Conservation (phyloP, 2,797 vertebrate genomes). For the Crocodylus rhombifer region DNA sequence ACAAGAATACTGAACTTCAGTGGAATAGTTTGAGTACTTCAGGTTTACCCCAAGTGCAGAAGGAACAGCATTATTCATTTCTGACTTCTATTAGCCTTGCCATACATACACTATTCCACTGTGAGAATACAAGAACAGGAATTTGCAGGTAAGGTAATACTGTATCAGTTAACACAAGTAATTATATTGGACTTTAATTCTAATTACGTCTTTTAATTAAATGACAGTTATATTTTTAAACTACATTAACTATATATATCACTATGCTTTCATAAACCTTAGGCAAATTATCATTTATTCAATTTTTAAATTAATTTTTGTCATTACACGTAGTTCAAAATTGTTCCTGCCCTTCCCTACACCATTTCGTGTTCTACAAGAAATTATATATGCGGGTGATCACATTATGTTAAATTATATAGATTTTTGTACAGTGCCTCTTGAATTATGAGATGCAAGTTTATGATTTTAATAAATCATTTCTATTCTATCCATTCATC, state of each 20-base stretch:
- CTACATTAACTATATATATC: background rate
- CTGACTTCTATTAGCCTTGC: background rate
- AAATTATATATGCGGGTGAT: conserved; percentile 28
- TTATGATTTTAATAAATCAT: conserved; percentile 32
- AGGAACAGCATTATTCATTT: background rate
- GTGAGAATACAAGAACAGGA: background rate
- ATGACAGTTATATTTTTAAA: background rate
- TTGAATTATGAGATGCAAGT: conserved; percentile 34
- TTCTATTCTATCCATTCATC: conserved; percentile 13
- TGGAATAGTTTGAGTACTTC: background rate
- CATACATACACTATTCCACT: background rate
- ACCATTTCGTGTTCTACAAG: conserved; percentile 2
- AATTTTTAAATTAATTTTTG: conserved; percentile 22
- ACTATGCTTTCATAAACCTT: background rate
- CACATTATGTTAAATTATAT: conserved; percentile 38
- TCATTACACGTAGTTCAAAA: conserved; percentile 17
- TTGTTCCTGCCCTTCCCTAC: background rate
- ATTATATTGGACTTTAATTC: background rate
- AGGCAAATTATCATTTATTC: background rate
- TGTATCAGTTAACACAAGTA: background rate
- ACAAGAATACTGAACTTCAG: background rate
- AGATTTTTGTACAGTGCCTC: background rate
- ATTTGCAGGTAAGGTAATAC: background rate
- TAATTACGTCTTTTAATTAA: conserved; percentile 21
- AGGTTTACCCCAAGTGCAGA: background rate